Conservation (phyloP, 2,113 vertebrate genomes). For the Polypterus senegalus region DNA sequence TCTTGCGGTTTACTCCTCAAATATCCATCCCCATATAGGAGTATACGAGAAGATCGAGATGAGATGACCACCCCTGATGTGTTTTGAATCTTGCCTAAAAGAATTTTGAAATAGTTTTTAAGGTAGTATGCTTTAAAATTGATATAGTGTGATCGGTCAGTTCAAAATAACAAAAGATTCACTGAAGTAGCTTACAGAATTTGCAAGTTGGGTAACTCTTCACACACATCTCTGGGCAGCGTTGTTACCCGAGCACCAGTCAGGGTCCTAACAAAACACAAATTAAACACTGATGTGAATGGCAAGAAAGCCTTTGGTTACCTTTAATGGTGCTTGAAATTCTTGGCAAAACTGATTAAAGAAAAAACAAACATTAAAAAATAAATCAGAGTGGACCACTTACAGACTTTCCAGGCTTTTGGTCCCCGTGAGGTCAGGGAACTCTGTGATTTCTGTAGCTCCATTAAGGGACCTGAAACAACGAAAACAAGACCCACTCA, state of each 20-base stretch:
- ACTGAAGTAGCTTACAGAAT: slow-evolving; percentile 64
- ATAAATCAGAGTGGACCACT: slow-evolving; percentile 31
- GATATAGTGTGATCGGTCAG: too few relatives aligned
- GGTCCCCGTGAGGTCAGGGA: slow-evolving; percentile 83
- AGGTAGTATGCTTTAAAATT: too few relatives aligned
- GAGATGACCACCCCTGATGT: too few relatives aligned
- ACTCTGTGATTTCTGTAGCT: slow-evolving; percentile 75
- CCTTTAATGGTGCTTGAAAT: background rate
- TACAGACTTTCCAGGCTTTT: slow-evolving; percentile 79
- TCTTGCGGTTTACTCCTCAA: too few relatives aligned
- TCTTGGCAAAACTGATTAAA: too few relatives aligned
- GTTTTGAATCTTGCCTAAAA: too few relatives aligned
- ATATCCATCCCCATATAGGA: too few relatives aligned
- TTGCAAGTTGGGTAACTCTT: slow-evolving; percentile 77
- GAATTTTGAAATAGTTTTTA: too few relatives aligned
- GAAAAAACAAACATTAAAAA: too few relatives aligned
- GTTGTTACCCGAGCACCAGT: slow-evolving; percentile 76
- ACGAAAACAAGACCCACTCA: slow-evolving; percentile 13
- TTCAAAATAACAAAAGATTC: too few relatives aligned
- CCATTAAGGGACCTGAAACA: slow-evolving; percentile 75
- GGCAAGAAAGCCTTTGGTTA: background rate
- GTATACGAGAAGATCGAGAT: too few relatives aligned
- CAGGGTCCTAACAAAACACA: slow-evolving; percentile 63
- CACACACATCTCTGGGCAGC: slow-evolving; percentile 66
- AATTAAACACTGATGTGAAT: slow-evolving; percentile 4